These are phyloP conservation scores for Procambarus clarkii DNA, from an alignment of 1,140 invertebrate genomes.

Conservation along the genomic window DNA sequence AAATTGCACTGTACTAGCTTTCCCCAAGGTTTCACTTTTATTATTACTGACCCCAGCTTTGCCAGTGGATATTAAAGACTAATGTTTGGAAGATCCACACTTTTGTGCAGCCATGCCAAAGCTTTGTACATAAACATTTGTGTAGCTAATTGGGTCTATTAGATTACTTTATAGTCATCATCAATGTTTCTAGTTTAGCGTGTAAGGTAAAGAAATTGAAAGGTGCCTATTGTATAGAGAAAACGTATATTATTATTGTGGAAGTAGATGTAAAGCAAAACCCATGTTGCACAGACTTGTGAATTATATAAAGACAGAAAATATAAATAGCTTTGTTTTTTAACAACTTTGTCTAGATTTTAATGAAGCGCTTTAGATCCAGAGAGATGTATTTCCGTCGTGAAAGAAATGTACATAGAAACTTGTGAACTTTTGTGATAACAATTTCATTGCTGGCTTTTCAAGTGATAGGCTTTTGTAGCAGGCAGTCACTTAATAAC, in stretches of 20 bases:
- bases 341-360: constrained; percentile 61
- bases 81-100: constrained; percentile 25
- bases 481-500: constrained; percentile 38
- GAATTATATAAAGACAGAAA: constrained; percentile 23
- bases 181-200: constrained; percentile 65
- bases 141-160: constrained; percentile 61
- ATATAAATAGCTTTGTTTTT: constrained; percentile 50
- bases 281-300: constrained; percentile 49
- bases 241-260: constrained; percentile 65
- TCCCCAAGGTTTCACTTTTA: constrained; percentile 6
- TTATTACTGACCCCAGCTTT: constrained; percentile 20
- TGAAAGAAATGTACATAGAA: constrained; percentile 39
- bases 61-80: constrained; percentile 10
- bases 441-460: constrained; percentile 37
- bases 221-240: constrained; percentile 68
- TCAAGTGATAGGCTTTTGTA: constrained; percentile 28
- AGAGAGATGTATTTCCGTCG: constrained; percentile 33
- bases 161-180: constrained; percentile 56
- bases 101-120: constrained; percentile 44
- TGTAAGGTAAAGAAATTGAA: constrained; percentile 65
- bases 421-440: constrained; percentile 59
- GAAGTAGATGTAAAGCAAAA: constrained; percentile 39
- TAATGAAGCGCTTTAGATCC: constrained; percentile 47
- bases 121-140: constrained; percentile 62
- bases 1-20: background rate